Evolutionary conservation across 2,888 invertebrate genomes (phyloP), one percentile per base, ranked within the genome.

Genomic region (Poecilus cupreus): DNA sequence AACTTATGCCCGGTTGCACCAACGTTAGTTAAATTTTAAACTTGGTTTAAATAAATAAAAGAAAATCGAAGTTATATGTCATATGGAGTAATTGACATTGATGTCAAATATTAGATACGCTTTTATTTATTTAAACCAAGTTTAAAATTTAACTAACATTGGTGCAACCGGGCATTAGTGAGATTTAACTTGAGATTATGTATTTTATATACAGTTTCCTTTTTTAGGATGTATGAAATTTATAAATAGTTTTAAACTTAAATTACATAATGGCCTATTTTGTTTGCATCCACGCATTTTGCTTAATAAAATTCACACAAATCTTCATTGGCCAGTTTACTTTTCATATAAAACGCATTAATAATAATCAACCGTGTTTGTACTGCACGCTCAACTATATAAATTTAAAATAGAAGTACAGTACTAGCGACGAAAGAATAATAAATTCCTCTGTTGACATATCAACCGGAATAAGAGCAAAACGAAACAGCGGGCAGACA

Each of bases 391-490:
- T 18, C 22, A 8, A 54, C 20, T 22, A 22, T 54, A 54, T 54
- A 54, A 54, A 54, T 54, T 22, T 22, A 54, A 22, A 18, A 22
- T 54, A 22, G 22, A 20, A 22, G 11, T n/a, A 22, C 54, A 3
- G 22, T 32, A 32, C 32, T 32, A 32, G 32, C 32, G 32, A 6
- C 22, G 54, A 54, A 54, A 20, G 54, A 54, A 54, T 54, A 54
- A 54, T 54, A 54, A 54, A 54, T 54, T 54, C 54, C 22, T 43
- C 10, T 13, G 54, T 22, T 54, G 54, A 54, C 54, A 54, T 54
- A 54, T 54, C 54, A 54, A 54, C 54, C 54, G 22, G 54, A 51
- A 54, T n/a, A 54, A 22, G n/a, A 54, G 54, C 20, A 54, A 54
- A 54, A 54, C 20, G 54, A 43, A 43, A 3, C 4, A n/a, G 43